phyloP scores from a whole-genome alignment of 2,113 vertebrate genomes.

The Euleptes europaea region DNA sequence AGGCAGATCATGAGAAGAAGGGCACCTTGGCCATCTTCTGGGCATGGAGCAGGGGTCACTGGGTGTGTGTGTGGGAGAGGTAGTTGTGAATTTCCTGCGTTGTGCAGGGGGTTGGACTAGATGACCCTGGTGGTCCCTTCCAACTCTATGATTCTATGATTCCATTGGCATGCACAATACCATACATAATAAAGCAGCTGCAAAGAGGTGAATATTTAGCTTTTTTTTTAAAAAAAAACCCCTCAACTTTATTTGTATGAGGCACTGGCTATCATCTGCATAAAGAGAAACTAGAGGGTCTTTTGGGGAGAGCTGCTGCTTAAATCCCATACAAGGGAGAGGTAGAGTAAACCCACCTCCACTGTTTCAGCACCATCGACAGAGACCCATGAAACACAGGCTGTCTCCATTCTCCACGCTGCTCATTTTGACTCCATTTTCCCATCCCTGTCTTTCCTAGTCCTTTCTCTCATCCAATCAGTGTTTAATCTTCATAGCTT shows the following conservation, averaged over 20 bases:
- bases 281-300: slow-evolving; percentile 47
- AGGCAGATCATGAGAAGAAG: no score
- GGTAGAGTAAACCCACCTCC: slow-evolving; percentile 7
- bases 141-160: no score
- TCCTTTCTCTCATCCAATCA: not conserved
- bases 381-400: not conserved
- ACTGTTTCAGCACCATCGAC: slow-evolving; percentile 11
- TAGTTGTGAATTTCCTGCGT: no score
- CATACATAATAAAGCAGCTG: slow-evolving; percentile 60
- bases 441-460: not conserved
- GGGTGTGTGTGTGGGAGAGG: no score
- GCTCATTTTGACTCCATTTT: not conserved
- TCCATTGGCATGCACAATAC: slow-evolving; percentile 45
- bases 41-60: no score
- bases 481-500: not conserved
- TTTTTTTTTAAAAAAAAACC: slow-evolving; percentile 40
- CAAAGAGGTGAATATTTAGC: slow-evolving; percentile 58
- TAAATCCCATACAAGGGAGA: slow-evolving; percentile 40
- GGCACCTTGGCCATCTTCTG: no score
- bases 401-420: no score
- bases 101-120: no score
- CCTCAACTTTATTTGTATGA: slow-evolving; percentile 49
- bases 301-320: slow-evolving; percentile 53
- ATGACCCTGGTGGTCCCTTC: no score
- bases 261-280: slow-evolving; percentile 57